Percentiles rank a stretch among this genome's conserved stretches.
These are phyloP conservation scores for Pteruthius melanotis DNA, from an alignment of 2,113 vertebrate genomes.

Conservation along the genomic window DNA sequence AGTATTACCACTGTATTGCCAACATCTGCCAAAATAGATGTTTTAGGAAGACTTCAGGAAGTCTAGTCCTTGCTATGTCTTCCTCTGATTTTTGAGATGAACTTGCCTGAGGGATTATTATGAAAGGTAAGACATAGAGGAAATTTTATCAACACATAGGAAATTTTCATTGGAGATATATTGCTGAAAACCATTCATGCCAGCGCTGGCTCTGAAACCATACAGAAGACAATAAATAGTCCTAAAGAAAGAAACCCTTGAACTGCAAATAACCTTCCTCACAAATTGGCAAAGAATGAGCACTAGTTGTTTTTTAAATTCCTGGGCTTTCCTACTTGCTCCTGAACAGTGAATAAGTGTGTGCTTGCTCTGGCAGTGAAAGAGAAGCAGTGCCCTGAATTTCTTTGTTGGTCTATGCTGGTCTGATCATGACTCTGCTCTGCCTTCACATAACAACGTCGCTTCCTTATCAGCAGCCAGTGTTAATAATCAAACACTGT, in stretches of 20 bases:
- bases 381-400: not conserved
- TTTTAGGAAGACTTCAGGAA: not conserved
- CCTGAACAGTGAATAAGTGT: not conserved
- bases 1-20: not conserved
- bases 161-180: not conserved
- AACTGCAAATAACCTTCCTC: not conserved
- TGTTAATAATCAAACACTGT: not conserved
- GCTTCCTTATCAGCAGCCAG: not conserved
- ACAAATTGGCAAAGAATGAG: not conserved
- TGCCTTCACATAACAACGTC: not conserved
- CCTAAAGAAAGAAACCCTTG: not conserved
- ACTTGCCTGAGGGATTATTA: not conserved
- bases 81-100: not conserved
- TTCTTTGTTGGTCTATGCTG: not conserved
- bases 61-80: not conserved
- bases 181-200: not conserved
- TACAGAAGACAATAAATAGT: not conserved
- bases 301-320: not conserved
- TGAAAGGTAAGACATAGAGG: not conserved
- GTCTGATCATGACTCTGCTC: not conserved
- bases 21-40: not conserved
- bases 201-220: not conserved
- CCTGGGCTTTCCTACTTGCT: not conserved
- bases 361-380: not conserved
- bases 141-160: not conserved